phyloP scores from a whole-genome alignment of 2,113 vertebrate species.

The Oriolus oriolus region DNA sequence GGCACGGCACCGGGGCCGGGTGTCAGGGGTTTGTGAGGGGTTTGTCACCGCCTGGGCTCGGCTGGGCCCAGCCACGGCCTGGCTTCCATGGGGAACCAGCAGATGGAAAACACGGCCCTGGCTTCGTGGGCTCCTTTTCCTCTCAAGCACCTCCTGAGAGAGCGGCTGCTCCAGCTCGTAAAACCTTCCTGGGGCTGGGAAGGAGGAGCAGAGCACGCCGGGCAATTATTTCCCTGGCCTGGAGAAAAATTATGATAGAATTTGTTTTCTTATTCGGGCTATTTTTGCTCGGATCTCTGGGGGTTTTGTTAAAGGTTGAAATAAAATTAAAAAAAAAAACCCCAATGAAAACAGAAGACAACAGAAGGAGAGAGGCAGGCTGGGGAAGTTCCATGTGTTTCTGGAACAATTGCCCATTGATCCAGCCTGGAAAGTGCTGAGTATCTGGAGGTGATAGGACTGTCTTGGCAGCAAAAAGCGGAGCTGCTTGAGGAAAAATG shows the following conservation, averaged over 20 bases:
- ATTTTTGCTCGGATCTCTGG: not conserved
- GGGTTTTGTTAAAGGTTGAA: not conserved
- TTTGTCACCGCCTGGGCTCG: not conserved
- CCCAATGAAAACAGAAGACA: not conserved
- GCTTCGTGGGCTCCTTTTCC: not conserved
- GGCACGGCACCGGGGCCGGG: not conserved
- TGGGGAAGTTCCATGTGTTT: not conserved
- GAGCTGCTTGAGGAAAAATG: not conserved
- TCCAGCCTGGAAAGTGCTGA: not conserved
- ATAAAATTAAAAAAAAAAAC: not conserved
- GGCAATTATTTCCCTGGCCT: slow-evolving; percentile 1
- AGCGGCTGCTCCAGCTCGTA: not conserved
- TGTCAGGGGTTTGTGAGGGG: not conserved
- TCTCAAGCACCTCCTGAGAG: not conserved
- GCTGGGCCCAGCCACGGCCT: not conserved
- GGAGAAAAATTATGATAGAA: not conserved
- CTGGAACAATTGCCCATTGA: not conserved
- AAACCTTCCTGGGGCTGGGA: not conserved
- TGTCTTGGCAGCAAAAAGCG: not conserved
- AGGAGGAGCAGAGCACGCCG: not conserved
- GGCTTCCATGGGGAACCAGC: not conserved
- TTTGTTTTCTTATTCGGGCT: not conserved
- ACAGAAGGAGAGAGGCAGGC: not conserved
- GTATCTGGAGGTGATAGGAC: not conserved
- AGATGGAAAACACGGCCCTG: not conserved